Evolutionary conservation across 2,797 vertebrate species (phyloP).

Genomic region (Acipenser ruthenus): DNA sequence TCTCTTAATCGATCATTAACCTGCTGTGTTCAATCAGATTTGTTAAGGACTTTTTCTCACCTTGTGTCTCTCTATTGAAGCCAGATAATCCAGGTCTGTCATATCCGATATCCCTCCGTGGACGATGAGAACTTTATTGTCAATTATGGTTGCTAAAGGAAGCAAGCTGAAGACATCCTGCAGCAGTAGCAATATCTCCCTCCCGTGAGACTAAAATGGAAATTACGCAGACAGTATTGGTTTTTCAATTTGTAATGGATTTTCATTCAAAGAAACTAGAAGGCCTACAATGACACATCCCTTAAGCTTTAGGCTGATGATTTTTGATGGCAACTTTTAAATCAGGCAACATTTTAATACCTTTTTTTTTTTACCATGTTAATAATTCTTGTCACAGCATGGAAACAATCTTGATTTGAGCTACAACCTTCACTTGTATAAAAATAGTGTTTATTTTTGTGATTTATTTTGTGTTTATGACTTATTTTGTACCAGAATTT

Average conservation of each 20-base stretch:
- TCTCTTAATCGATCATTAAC: too few relatives aligned
- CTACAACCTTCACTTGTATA: too few relatives aligned
- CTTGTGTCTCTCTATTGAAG: slow-evolving; percentile 73
- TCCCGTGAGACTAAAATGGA: slow-evolving; percentile 64
- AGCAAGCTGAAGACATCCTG: slow-evolving; percentile 86
- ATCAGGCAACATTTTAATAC: too few relatives aligned
- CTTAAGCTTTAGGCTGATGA: background rate
- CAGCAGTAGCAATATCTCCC: slow-evolving; percentile 72
- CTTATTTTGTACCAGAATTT: too few relatives aligned
- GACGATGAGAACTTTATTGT: slow-evolving; percentile 81
- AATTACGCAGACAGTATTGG: background rate
- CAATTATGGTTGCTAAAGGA: slow-evolving; percentile 82
- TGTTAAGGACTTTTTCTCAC: slow-evolving; percentile 45
- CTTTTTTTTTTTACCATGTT: too few relatives aligned
- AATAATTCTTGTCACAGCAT: too few relatives aligned
- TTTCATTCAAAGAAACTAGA: background rate
- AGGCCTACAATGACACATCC: background rate
- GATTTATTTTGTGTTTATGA: too few relatives aligned
- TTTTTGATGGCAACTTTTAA: too few relatives aligned
- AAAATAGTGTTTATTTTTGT: too few relatives aligned
- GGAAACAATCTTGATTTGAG: too few relatives aligned
- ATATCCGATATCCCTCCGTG: slow-evolving; percentile 90
- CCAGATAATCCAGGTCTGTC: slow-evolving; percentile 79
- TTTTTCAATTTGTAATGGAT: too few relatives aligned
- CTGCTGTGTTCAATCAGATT: too few relatives aligned